A percentile compares a stretch with the other conserved stretches of the same genome.
Evolutionary conservation across 2,888 invertebrate species (phyloP).

Genomic region (Limnephilus lunatus): DNA sequence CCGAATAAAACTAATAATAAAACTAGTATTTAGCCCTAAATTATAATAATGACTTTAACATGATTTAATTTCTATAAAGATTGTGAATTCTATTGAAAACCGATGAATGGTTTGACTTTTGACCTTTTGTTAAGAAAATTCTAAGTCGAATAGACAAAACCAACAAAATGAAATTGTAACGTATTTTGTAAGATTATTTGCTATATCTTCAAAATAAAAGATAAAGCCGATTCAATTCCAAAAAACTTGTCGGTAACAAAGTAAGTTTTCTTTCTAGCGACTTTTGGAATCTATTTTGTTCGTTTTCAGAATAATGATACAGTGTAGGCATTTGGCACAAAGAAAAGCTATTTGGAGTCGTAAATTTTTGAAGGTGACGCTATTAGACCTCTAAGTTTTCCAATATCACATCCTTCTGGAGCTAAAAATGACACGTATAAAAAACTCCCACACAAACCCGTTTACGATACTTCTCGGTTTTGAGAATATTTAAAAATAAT

Average conservation of each 20-base stretch:
- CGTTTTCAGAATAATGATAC: not conserved
- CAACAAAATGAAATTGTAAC: not conserved
- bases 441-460: not conserved
- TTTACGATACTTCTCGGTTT: not conserved
- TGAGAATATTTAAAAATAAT: not conserved
- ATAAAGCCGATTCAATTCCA: not conserved
- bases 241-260: not conserved
- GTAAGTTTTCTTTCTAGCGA: not conserved
- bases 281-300: not conserved
- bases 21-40: not conserved
- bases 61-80: not conserved
- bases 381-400: constrained; percentile 15
- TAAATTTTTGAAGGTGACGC: constrained; percentile 29
- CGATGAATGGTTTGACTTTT: not conserved
- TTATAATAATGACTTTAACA: not conserved
- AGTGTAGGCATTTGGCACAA: not conserved
- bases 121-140: not conserved
- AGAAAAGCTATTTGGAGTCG: constrained; percentile 26
- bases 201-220: not conserved
- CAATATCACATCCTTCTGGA: not conserved
- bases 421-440: not conserved
- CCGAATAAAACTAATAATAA: too few relatives aligned
- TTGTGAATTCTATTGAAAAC: not conserved
- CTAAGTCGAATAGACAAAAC: not conserved
- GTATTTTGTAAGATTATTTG: not conserved